Conservation (phyloP, 2,888 invertebrate species). For the Lagria hirta region DNA sequence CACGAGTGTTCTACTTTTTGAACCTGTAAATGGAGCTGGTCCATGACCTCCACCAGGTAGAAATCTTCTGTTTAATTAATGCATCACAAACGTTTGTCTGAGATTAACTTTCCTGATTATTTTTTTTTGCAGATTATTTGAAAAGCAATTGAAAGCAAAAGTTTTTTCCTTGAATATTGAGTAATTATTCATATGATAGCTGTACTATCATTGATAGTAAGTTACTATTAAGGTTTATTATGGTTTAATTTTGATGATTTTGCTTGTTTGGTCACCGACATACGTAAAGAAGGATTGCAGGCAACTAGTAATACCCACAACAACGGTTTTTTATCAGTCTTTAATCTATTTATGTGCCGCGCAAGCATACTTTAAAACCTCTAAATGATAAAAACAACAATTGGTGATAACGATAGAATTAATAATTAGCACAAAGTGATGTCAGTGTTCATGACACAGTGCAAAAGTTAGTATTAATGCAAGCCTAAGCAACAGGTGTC, state of each 20-base stretch:
- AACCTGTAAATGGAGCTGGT: slow-evolving; percentile 20
- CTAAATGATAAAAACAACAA: slow-evolving; percentile 11
- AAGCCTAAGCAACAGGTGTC: slow-evolving; percentile 23
- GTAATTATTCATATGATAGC: too few species aligned
- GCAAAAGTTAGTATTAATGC: slow-evolving; percentile 12
- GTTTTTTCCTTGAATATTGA: too few species aligned
- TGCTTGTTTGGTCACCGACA: slow-evolving; percentile 5
- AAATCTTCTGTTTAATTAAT: slow-evolving; percentile 13
- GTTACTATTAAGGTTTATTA: too few species aligned
- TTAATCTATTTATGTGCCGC: slow-evolving; percentile 20
- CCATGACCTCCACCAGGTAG: slow-evolving; percentile 17
- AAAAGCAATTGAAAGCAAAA: too few species aligned
- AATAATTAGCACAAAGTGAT: slow-evolving; percentile 17
- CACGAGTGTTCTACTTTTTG: slow-evolving; percentile 23
- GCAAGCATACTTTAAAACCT: slow-evolving; percentile 17
- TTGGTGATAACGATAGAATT: slow-evolving; percentile 16
- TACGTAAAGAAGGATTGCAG: neutral
- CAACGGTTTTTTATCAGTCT: slow-evolving; percentile 21
- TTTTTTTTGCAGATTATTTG: too few species aligned
- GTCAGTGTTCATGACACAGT: slow-evolving; percentile 11
- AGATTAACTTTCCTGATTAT: neutral
- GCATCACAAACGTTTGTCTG: neutral
- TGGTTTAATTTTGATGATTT: too few species aligned
- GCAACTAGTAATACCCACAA: slow-evolving; percentile 19
- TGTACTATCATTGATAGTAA: too few species aligned